Evolutionary conservation across 2,113 vertebrate species (phyloP), one percentile per base, ranked within the genome.

Genomic region (Conger conger): DNA sequence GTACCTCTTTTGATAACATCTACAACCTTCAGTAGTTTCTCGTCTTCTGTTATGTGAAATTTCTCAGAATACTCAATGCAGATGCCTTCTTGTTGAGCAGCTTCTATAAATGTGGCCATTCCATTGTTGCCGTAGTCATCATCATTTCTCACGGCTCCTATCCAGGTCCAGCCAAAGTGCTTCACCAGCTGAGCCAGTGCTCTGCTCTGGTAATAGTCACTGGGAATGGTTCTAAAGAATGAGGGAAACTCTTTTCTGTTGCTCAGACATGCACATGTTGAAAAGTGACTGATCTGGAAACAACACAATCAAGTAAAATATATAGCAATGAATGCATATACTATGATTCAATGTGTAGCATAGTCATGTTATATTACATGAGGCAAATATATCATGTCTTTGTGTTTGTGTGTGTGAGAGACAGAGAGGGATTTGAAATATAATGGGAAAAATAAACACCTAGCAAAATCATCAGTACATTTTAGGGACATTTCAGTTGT

Each of bases 141-240:
- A 37, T 86, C 87, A 4, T 36, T 81, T 23, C 50, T 77, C 1
- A 88, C 27, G 0, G 76, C 76, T 36, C 76, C 76, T 13, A 78
- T 35, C 76, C 80, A 81, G 6, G 80, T 81, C 80, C 80, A 81
- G 30, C 80, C 80, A 81, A 81, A 81, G 80, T 81, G 50, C 54
- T 53, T 73, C 45, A 50, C 45, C 45, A 50, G 45, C 94, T 95
- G 45, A 50, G 45, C 45, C 45, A 50, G 45, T 50, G 94, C 94
- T 90, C 93, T 92, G 91, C 93, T 94, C 86, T 95, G 94, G 85
- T 92, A 93, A 78, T 93, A 92, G 87, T 96, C 95, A 87, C 94
- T 95, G 33, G 95, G 95, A 27, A 95, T 95, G 38, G 95, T 96
- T 89, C 95, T 93, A 87, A 95, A 95, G 86, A 96, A 95, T 17